These are phyloP conservation scores for Atopsyche davidsoni DNA, from an alignment of 1,140 invertebrate species.

Conservation along the genomic window DNA sequence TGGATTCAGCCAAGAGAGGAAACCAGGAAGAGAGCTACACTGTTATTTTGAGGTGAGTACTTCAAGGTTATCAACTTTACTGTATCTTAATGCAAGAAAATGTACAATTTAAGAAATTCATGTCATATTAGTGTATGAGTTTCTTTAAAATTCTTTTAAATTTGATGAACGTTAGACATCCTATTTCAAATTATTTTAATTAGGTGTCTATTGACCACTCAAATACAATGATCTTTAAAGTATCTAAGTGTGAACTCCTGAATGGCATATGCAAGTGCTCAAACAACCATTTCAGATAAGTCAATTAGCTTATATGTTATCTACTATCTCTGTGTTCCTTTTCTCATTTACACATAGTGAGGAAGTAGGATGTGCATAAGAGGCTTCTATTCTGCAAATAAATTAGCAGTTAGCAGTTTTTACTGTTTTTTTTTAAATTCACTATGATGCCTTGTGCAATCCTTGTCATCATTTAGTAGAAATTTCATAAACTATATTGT, in stretches of 20 bases:
- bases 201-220: too few relatives aligned
- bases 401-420: constrained; percentile 3
- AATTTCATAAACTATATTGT: constrained; percentile 2
- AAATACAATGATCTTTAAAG: too few relatives aligned
- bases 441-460: constrained; percentile 1
- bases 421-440: background rate
- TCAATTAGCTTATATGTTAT: too few relatives aligned
- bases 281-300: too few relatives aligned
- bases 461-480: background rate
- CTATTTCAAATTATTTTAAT: too few relatives aligned
- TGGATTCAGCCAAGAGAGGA: constrained; percentile 39
- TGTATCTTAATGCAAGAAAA: background rate
- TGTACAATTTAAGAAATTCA: background rate
- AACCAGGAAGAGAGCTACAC: constrained; percentile 59
- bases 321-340: too few relatives aligned
- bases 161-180: too few relatives aligned
- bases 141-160: too few relatives aligned
- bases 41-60: constrained; percentile 50
- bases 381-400: background rate
- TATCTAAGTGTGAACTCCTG: too few relatives aligned
- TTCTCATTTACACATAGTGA: too few relatives aligned
- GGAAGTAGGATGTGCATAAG: background rate
- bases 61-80: background rate
- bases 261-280: too few relatives aligned
- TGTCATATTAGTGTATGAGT: too few relatives aligned